Evolutionary conservation across 2,797 vertebrate species (phyloP), one percentile per base, ranked within the genome.

Genomic region (Distichodus sexfasciatus): DNA sequence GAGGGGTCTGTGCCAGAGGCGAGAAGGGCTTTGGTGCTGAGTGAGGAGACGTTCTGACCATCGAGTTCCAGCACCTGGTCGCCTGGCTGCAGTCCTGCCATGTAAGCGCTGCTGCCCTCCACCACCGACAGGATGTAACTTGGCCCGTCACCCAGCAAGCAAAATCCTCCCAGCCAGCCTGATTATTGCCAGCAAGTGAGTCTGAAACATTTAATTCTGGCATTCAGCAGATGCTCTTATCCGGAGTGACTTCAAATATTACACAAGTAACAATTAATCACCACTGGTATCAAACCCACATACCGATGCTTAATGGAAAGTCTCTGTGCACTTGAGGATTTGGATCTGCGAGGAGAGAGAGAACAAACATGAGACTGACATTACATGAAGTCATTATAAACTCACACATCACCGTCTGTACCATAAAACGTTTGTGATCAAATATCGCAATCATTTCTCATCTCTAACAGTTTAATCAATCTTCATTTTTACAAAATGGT

Each of bases 41-140:
- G 87, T n/a, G 91, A 85, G 12, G 93, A 92, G 69, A 97, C 96
- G 0, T 94, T 93, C 79, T 94, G 92, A 0, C 96, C 97, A 62
- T 99, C 97, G 1, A 99, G 88, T 85, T 99, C 97, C 87, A 99
- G 90, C 78, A 99, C 94, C 83, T 99, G 94, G 69, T 99, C 97
- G 0, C 96, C 97, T 0, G 94, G 94, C 76, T 91, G 92, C 76
- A 99, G 87, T 3, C 97, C 97, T 0, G 95, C 97, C 10, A 88
- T 84, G 29, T 91, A 93, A 1, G 96, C 97, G 0, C 94, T 95
- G 81, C 96, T 98, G 64, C 95, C 94, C 72, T 96, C 92, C 76
- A 91, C 91, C 82, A 99, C 96, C 0, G 93, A 92, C 7, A 98
- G 75, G 83, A 98, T 92, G 84, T 96, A 98, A 88, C 97, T 98